These are phyloP conservation scores for Columba livia DNA, from an alignment of 2,113 vertebrate genomes.

Conservation along the genomic window DNA sequence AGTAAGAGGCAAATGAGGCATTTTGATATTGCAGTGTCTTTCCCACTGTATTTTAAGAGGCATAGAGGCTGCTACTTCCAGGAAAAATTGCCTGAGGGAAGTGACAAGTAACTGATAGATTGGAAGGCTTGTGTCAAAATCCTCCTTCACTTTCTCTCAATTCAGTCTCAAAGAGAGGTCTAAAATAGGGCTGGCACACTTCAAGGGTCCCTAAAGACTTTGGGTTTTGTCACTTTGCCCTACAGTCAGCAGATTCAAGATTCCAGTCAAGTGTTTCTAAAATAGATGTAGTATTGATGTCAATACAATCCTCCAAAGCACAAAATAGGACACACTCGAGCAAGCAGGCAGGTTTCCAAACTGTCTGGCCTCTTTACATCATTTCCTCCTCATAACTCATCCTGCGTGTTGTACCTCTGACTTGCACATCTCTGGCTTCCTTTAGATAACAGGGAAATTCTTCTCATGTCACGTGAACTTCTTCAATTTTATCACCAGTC, in stretches of 20 bases:
- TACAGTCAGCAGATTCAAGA: neutral
- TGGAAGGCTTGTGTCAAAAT: conserved; percentile 11
- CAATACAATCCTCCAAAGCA: neutral
- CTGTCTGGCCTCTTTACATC: neutral
- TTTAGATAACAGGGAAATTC: conserved; percentile 58
- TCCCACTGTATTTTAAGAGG: neutral
- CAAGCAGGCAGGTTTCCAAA: conserved; percentile 27
- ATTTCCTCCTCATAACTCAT: conserved; percentile 34
- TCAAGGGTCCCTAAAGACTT: neutral
- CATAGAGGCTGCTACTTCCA: neutral
- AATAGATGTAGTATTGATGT: neutral
- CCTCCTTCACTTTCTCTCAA: neutral
- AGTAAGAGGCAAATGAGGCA: neutral
- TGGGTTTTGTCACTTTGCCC: neutral
- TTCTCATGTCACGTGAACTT: neutral
- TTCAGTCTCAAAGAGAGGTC: neutral
- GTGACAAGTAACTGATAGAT: neutral
- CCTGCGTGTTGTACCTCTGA: neutral
- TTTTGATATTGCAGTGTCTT: neutral
- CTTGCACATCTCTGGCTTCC: conserved; percentile 19
- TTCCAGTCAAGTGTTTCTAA: neutral
- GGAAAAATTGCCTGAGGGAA: neutral
- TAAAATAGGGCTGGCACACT: neutral
- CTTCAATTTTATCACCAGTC: neutral
- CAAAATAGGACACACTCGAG: neutral